phyloP scores from a whole-genome alignment of 53 echinoderm and acorn worm genomes.

The Henricia sp. region DNA sequence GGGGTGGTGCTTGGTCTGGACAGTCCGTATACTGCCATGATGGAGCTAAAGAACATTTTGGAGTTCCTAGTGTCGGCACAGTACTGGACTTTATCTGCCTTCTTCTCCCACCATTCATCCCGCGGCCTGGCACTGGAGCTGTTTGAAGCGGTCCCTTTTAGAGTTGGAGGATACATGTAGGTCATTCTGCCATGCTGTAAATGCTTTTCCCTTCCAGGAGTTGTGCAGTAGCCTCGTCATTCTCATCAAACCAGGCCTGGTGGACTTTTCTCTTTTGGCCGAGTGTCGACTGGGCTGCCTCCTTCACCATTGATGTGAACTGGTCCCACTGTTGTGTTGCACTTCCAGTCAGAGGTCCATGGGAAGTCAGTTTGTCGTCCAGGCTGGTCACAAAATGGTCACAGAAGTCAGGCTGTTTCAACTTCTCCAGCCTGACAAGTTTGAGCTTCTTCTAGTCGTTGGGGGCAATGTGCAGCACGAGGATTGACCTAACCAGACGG shows the following conservation, averaged over 20 bases:
- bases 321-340: background rate
- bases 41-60: constrained; percentile 12
- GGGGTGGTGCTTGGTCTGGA: background rate
- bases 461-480: constrained; percentile 27
- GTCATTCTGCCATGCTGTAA: background rate
- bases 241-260: constrained; percentile 30
- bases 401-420: background rate
- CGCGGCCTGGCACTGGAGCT: background rate
- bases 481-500: constrained; percentile 7
- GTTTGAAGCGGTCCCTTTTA: constrained; percentile 4
- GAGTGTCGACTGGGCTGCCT: background rate
- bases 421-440: background rate
- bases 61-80: constrained; percentile 32
- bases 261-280: constrained; percentile 8
- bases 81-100: background rate
- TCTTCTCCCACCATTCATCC: constrained; percentile 8
- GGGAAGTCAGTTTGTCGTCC: constrained; percentile 13
- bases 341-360: constrained; percentile 29
- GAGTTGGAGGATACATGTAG: background rate
- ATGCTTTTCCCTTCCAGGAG: background rate
- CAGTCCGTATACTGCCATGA: constrained; percentile 26
- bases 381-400: background rate
- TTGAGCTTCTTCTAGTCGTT: constrained; percentile 13
- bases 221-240: background rate
- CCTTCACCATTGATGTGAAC: background rate